These are phyloP conservation scores for Euphydryas editha DNA, from an alignment of 2,888 invertebrate genomes.

Conservation along the genomic window DNA sequence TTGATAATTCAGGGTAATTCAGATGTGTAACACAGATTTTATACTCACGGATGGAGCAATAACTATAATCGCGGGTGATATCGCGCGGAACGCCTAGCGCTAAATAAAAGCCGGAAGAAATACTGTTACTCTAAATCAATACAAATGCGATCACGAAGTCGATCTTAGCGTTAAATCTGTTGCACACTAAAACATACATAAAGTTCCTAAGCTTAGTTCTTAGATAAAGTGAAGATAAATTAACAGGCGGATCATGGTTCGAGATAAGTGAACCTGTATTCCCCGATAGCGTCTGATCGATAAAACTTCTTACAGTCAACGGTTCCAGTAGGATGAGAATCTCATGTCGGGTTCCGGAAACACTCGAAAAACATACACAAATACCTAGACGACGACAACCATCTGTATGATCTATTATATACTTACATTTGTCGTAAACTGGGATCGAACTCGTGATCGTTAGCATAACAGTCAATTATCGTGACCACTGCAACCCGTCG, in stretches of 20 bases:
- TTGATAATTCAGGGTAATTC: no score
- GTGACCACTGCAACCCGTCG: no score
- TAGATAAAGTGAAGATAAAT: constrained; percentile 36
- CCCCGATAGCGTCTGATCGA: constrained; percentile 35
- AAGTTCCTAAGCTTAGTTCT: constrained; percentile 37
- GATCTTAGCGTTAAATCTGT: constrained; percentile 37
- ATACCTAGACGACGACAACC: not conserved
- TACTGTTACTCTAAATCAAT: constrained; percentile 30
- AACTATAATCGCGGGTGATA: no score
- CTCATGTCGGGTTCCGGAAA: not conserved
- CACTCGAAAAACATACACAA: no score
- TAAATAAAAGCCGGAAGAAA: constrained; percentile 17
- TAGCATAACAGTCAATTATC: no score
- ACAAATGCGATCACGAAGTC: constrained; percentile 33
- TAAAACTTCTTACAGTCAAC: constrained; percentile 24
- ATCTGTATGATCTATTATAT: no score
- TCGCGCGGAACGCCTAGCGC: not conserved
- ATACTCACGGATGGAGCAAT: not conserved
- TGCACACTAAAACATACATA: constrained; percentile 30
- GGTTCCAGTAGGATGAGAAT: not conserved
- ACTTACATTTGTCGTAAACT: not conserved
- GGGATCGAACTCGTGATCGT: no score
- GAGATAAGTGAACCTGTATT: constrained; percentile 32
- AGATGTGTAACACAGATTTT: no score
- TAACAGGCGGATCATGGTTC: constrained; percentile 40